Conservation (phyloP, 2,113 vertebrate species). For the Maccullochella peelii region DNA sequence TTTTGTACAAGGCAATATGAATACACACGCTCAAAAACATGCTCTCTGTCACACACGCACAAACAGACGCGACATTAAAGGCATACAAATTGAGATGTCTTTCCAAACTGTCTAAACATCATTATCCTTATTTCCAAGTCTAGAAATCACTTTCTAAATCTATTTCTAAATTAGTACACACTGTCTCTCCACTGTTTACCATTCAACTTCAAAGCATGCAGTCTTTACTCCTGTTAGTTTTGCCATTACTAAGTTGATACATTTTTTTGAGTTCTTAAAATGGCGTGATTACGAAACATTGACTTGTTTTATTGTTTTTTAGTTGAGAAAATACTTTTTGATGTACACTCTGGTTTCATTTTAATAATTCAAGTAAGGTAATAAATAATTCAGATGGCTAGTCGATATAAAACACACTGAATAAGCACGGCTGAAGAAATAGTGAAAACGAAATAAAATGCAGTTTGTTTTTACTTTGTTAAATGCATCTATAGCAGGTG, state of each 20-base stretch:
- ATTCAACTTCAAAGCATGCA: conserved; percentile 24
- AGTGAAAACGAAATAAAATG: not conserved
- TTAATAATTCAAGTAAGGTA: conserved; percentile 6
- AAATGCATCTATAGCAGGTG: not conserved
- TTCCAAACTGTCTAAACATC: conserved; percentile 23
- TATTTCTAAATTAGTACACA: conserved; percentile 1
- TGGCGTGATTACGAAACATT: not conserved
- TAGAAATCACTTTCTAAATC: conserved; percentile 26
- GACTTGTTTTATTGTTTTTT: conserved; percentile 13
- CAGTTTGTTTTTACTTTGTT: conserved; percentile 16
- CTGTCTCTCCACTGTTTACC: conserved; percentile 7
- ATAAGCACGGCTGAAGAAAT: not conserved
- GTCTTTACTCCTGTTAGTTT: conserved; percentile 7
- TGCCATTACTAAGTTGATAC: conserved; percentile 8
- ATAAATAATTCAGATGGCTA: conserved; percentile 27
- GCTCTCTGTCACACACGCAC: conserved; percentile 23
- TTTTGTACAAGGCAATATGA: conserved; percentile 83
- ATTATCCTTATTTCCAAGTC: conserved; percentile 15
- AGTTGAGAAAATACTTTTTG: conserved; percentile 32
- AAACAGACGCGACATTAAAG: conserved; percentile 29
- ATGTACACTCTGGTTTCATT: not conserved
- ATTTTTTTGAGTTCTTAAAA: not conserved
- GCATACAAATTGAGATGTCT: conserved; percentile 35
- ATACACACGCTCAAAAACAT: conserved; percentile 32
- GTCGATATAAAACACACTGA: conserved; percentile 7